Evolutionary conservation across 1,140 invertebrate species (phyloP), one percentile per base, ranked within the genome.

Genomic region (Luehdorfia chinensis): DNA sequence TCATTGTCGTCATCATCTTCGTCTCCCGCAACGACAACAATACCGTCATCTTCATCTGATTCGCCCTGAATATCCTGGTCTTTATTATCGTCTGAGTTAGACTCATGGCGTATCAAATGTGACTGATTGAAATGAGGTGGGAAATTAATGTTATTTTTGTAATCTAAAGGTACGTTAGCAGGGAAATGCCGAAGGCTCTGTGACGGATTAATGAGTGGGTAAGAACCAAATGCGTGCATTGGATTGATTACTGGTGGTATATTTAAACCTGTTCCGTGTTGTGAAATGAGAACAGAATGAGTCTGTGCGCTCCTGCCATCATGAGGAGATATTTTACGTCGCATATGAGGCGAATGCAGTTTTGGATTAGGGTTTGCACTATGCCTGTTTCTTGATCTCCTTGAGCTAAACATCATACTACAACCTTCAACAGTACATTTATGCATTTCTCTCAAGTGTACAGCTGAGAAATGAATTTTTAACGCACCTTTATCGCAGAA

Each of bases 401-500:
- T 89, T 7, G 97, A 98, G 78, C 97, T 98, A 77, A 99, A 99
- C 95, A 98, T 98, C 96, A 99, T 99, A 75, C 95, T 98, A 87
- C 98, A 99, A 0, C 98, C 98, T 67, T 97, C 95, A 0, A 99
- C 97, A 0, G 97, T 98, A 77, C 98, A 99, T 79, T 97, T 97
- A 84, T 99, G 98, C 98, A 99, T 99, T 88, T 99, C 98, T 11
- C 96, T 91, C 46, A 99, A 81, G 84, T 99, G 98, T 3, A 99
- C 98, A 0, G 98, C 98, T 32, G 97, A 99, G 75, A 99, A 99
- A 76, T 99, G 98, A 13, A 99, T 99, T 87, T 99, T 99, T 0
- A 99, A 89, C 0, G 98, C 98, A 41, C 97, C 97, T 88, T 99
- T 99, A 89, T 99, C 98, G 89, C 98, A 99, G 87, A 99, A 99